Conservation (phyloP, 2,113 vertebrate genomes). For the Phoxinus phoxinus region DNA sequence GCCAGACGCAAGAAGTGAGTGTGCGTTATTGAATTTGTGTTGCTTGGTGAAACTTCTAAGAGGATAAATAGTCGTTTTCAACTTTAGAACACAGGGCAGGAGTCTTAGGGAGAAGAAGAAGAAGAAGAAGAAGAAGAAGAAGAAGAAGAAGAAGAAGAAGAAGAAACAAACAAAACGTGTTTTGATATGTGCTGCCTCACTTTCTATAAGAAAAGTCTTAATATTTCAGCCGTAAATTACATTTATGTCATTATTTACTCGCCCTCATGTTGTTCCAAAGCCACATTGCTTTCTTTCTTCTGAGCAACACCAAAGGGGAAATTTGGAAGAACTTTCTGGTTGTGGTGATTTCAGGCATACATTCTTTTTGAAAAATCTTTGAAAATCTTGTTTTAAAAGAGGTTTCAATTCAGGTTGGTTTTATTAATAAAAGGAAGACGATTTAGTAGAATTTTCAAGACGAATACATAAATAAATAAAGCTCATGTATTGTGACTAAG, state of each 20-base stretch:
- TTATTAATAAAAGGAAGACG: no score
- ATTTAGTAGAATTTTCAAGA: no score
- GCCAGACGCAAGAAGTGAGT: slow-evolving; percentile 12
- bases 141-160: no score
- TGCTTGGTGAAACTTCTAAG: slow-evolving; percentile 15
- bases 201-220: neutral
- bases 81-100: neutral
- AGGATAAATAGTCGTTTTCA: slow-evolving; percentile 24
- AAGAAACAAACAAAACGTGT: neutral
- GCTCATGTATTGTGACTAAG: neutral
- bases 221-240: neutral
- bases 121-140: no score
- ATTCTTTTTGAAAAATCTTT: no score
- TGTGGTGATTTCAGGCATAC: neutral
- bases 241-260: neutral
- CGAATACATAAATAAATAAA: no score
- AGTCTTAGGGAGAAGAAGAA: neutral
- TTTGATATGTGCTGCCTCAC: slow-evolving; percentile 68
- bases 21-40: slow-evolving; percentile 20
- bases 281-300: neutral
- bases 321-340: neutral
- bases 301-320: neutral
- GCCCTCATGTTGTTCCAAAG: neutral
- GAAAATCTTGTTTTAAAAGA: no score
- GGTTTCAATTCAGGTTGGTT: no score